phyloP scores from a whole-genome alignment of 2,113 vertebrate genomes.

The Petrocephalus microphthalmus region DNA sequence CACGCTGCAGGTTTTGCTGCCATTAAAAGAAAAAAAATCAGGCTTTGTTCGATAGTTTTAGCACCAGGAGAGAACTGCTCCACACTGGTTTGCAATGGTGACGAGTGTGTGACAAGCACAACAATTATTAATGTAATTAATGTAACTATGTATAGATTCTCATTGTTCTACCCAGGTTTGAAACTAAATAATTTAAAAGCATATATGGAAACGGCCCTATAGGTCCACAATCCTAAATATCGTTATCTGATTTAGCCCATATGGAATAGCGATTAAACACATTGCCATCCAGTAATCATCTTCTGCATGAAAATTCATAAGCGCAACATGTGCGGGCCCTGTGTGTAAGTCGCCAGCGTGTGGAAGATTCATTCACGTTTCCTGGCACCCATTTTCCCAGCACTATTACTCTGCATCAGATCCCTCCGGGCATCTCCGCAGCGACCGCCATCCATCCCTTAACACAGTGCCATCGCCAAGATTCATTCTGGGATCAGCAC shows the following conservation, averaged over 20 bases:
- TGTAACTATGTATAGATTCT: not conserved
- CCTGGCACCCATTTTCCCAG: not conserved
- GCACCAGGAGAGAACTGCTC: not conserved
- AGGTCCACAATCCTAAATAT: not conserved
- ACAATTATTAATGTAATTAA: not conserved
- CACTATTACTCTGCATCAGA: not conserved
- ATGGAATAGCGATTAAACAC: not conserved
- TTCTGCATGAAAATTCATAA: not conserved
- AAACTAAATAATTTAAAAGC: not conserved
- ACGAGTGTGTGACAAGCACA: not conserved
- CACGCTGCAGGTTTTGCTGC: not conserved
- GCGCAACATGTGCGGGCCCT: not conserved
- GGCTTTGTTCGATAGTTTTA: not conserved
- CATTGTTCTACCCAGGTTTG: not conserved
- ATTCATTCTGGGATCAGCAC: not conserved
- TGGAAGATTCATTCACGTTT: not conserved
- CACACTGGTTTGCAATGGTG: not conserved
- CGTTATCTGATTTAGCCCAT: not conserved
- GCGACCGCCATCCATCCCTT: not conserved
- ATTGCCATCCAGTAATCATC: not conserved
- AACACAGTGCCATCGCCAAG: not conserved
- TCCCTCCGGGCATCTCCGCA: not conserved
- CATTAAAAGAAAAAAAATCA: slow-evolving; percentile 11
- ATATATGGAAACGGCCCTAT: not conserved
- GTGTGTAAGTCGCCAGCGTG: not conserved